These are phyloP conservation scores for Drosophila barbarae DNA, from an alignment of 2,888 invertebrate species.

Conservation along the genomic window DNA sequence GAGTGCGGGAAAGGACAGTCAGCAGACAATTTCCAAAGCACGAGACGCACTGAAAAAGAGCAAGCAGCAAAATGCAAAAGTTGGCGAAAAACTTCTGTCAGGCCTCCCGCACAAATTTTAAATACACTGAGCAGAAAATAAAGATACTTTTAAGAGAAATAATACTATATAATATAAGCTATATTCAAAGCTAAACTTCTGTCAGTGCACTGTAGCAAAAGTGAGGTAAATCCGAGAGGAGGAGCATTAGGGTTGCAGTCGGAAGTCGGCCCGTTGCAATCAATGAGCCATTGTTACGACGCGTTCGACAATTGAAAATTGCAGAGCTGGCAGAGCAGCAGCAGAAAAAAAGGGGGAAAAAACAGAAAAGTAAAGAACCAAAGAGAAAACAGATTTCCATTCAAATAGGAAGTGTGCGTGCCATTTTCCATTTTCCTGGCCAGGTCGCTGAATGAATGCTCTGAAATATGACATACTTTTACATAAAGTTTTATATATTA, in stretches of 20 bases:
- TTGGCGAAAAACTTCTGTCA: constrained; percentile 47
- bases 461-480: not conserved
- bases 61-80: constrained; percentile 46
- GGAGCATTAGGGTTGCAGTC: not conserved
- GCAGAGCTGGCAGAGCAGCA: constrained; percentile 29
- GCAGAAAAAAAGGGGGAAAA: not conserved
- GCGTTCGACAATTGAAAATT: constrained; percentile 69
- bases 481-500: too few species aligned
- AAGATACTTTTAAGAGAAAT: not conserved
- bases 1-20: not conserved
- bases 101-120: not conserved
- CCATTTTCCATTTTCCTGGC: constrained; percentile 15
- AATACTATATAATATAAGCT: not conserved
- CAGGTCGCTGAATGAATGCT: not conserved
- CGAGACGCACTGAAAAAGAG: constrained; percentile 15
- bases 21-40: constrained; percentile 10
- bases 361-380: not conserved
- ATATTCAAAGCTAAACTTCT: not conserved
- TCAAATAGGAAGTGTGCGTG: constrained; percentile 23
- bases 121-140: not conserved
- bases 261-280: constrained; percentile 45
- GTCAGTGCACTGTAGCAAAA: not conserved
- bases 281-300: constrained; percentile 63
- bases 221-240: not conserved
- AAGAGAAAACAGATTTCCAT: constrained; percentile 15